A percentile compares a stretch with the other conserved stretches of the same genome.
Evolutionary conservation across 2,797 vertebrate genomes (phyloP).

Genomic region (Lophotriccus pileatus): DNA sequence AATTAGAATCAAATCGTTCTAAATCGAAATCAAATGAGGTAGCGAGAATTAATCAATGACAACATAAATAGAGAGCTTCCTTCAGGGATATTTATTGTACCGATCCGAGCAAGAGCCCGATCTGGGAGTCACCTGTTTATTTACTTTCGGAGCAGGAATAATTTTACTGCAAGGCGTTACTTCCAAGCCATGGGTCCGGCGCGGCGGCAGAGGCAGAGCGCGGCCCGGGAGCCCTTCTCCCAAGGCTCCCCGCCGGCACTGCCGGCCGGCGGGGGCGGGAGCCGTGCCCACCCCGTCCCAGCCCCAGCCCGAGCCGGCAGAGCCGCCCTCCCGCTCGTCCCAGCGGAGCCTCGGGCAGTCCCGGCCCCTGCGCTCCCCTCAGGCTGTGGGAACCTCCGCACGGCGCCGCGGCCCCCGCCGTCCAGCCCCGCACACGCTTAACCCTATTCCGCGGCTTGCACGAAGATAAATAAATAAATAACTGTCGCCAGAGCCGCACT

Average conservation of each 20-base stretch:
- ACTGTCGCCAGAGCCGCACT: fast-evolving
- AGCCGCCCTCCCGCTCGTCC: not conserved
- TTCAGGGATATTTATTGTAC: constrained; percentile 85
- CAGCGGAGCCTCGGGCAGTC: not conserved
- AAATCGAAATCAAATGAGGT: constrained; percentile 88
- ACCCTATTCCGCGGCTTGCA: not conserved
- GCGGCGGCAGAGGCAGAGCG: not conserved
- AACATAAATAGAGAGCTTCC: constrained; percentile 86
- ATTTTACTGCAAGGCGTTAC: constrained; percentile 57
- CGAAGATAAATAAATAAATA: not conserved
- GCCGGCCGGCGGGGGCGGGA: no score
- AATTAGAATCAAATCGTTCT: constrained; percentile 89
- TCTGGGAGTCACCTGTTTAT: constrained; percentile 76
- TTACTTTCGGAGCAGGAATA: constrained; percentile 67
- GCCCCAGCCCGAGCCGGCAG: no score
- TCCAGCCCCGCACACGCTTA: not conserved
- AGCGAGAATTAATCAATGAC: constrained; percentile 87
- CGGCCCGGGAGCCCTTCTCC: not conserved
- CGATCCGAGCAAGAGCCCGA: constrained; percentile 73
- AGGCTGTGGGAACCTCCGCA: not conserved
- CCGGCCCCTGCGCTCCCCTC: no score
- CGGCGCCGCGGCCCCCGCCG: no score
- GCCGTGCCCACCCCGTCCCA: not conserved
- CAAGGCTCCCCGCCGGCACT: not conserved
- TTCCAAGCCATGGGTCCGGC: constrained; percentile 14